phyloP scores from a whole-genome alignment of 2,113 vertebrate species.

The Taxidea taxus region DNA sequence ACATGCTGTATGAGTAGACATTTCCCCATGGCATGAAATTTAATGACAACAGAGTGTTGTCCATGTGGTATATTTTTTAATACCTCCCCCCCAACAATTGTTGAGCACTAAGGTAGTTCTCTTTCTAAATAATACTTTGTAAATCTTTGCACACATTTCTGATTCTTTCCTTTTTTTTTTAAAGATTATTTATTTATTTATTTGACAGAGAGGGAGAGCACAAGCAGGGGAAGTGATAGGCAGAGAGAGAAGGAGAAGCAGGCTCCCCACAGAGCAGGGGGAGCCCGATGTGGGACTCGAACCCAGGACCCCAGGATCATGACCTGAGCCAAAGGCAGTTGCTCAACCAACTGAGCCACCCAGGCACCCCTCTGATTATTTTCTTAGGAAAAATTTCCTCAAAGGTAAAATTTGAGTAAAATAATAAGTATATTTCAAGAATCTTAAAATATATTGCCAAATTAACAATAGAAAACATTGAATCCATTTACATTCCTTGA shows the following conservation, averaged over 20 bases:
- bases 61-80: neutral
- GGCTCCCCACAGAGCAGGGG: no score
- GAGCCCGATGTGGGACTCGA: no score
- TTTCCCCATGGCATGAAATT: neutral
- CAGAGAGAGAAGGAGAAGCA: no score
- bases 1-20: neutral
- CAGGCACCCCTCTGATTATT: conserved; percentile 1
- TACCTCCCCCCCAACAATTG: neutral
- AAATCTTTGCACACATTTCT: neutral
- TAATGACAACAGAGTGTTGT: neutral
- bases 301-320: no score
- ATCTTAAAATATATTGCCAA: neutral
- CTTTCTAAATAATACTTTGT: neutral
- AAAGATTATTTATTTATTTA: no score
- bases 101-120: neutral
- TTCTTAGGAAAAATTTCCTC: neutral
- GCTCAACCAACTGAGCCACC: no score
- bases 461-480: neutral
- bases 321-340: no score
- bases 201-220: no score
- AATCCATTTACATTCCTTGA: neutral
- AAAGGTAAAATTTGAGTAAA: neutral
- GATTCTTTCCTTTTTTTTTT: neutral
- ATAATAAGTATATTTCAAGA: neutral
- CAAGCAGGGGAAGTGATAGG: no score